These are phyloP conservation scores for Aphelinus certus DNA, from an alignment of 1,140 invertebrate species.

Conservation along the genomic window DNA sequence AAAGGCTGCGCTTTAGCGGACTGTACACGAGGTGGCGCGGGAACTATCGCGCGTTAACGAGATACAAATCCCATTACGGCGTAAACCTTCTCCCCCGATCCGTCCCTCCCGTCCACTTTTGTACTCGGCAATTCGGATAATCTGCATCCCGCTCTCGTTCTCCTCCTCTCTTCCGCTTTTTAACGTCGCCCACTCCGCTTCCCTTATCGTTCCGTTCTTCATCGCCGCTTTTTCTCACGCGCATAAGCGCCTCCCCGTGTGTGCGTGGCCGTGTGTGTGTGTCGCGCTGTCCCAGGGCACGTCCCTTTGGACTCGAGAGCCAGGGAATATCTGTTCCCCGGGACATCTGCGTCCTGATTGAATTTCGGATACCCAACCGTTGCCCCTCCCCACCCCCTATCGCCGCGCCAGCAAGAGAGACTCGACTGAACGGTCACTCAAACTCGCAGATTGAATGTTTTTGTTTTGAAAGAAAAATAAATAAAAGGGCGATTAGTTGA, in stretches of 20 bases:
- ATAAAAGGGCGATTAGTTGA: too few species aligned
- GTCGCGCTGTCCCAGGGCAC: slow-evolving; percentile 4
- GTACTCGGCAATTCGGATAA: slow-evolving; percentile 62
- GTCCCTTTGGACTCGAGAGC: slow-evolving; percentile 43
- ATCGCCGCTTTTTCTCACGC: slow-evolving; percentile 41
- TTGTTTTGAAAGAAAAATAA: too few species aligned
- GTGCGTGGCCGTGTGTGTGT: slow-evolving; percentile 12
- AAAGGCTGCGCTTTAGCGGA: slow-evolving; percentile 48
- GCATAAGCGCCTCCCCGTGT: slow-evolving; percentile 30
- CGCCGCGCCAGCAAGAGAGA: too few species aligned
- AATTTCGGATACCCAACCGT: slow-evolving; percentile 64
- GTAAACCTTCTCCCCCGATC: slow-evolving; percentile 65
- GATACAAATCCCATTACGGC: slow-evolving; percentile 68
- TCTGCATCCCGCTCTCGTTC: slow-evolving; percentile 45
- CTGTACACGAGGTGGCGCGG: slow-evolving; percentile 54
- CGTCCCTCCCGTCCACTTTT: slow-evolving; percentile 56
- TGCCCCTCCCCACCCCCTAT: too few species aligned
- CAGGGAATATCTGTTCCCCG: slow-evolving; percentile 66
- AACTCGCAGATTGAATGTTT: too few species aligned
- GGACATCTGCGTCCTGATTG: slow-evolving; percentile 68
- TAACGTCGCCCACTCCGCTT: slow-evolving; percentile 29
- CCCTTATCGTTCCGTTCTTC: slow-evolving; percentile 38
- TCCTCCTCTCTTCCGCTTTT: slow-evolving; percentile 34
- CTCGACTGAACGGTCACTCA: too few species aligned
- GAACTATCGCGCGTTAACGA: slow-evolving; percentile 67